Conservation (phyloP, 2,113 vertebrate genomes). For the Pogonocichla stellata region DNA sequence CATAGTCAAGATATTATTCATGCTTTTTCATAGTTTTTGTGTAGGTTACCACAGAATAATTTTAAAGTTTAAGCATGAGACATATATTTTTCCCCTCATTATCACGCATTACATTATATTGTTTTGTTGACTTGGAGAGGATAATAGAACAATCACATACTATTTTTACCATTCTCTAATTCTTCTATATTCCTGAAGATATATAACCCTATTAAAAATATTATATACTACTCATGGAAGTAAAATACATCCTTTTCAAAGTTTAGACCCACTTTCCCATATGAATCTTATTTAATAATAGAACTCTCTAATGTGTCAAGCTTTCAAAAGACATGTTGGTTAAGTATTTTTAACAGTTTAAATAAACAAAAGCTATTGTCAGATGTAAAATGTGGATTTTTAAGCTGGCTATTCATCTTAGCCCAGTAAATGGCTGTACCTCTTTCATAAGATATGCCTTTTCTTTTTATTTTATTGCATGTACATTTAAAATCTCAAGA, state of each 20-base stretch:
- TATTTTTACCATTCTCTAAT: background rate
- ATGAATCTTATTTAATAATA: background rate
- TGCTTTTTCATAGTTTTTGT: background rate
- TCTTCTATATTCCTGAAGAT: background rate
- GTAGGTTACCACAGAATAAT: background rate
- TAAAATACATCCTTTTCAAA: background rate
- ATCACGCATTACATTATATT: background rate
- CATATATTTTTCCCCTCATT: background rate
- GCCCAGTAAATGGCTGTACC: background rate
- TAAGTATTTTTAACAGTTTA: background rate
- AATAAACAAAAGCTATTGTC: background rate
- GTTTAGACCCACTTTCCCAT: background rate
- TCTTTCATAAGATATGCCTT: background rate
- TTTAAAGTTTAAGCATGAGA: background rate
- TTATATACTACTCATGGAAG: background rate
- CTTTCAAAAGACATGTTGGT: background rate
- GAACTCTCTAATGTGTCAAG: background rate
- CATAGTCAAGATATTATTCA: background rate
- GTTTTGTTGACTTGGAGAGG: background rate
- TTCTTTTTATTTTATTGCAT: background rate
- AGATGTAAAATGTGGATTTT: background rate
- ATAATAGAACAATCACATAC: background rate
- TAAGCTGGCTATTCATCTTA: background rate
- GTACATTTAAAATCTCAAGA: background rate
- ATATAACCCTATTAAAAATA: background rate